Evolutionary conservation across 2,113 vertebrate genomes (phyloP), one percentile per base, ranked within the genome.

Genomic region (Stegastes partitus): DNA sequence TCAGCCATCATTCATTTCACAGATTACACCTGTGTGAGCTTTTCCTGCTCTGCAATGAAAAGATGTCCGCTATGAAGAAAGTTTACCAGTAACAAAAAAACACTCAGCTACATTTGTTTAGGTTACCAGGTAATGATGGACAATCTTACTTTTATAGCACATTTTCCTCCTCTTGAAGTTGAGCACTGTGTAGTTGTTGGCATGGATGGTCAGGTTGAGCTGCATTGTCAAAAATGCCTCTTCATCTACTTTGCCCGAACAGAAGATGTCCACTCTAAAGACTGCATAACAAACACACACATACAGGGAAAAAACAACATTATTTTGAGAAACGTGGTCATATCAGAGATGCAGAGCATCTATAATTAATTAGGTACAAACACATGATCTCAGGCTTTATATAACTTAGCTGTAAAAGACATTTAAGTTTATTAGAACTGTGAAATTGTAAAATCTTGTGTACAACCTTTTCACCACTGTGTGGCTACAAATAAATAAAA

Each of bases 81-180:
- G 2, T 12, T 42, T 42, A 15, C 31, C 31, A 34, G 14, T 42
- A 42, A 42, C 11, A 42, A 42, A 42, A 15, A 34, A 34, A 42
- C 39, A 42, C 14, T 8, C 12, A 15, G 39, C 15, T 16, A 50
- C 47, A n/a, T 50, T 10, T 95, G 11, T 4, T 61, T 4, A 3
- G 7, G 51, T 37, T 5, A 45, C 39, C 8, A 42, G 14, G 18
- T 11, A 22, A n/a, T 7, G 1, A 21, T 39, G 21, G 0, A 22
- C 6, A 42, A 28, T 74, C 89, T 96, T 96, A 99, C 98, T 96
- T 95, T 95, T 97, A 88, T 97, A 97, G 94, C 98, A 99, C 96
- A 98, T 98, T 98, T 99, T 99, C 97, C 98, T 98, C 84, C 98
- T 96, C 93, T 99, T 99, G 94, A 99, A 99, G 93, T 99, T 99